Conservation (phyloP, 2,113 vertebrate genomes). For the Marmota monax region DNA sequence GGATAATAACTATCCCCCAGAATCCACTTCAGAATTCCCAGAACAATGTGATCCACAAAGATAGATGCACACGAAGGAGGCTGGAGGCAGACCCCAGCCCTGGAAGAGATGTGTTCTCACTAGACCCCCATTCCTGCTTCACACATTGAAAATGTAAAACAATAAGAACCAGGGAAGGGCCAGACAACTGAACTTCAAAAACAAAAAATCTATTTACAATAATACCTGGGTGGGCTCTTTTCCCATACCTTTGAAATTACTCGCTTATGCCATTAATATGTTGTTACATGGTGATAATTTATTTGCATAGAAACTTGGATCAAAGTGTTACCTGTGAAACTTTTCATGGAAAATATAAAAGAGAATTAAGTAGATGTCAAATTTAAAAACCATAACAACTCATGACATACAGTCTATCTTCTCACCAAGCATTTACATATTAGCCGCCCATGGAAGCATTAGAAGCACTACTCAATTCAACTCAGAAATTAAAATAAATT, state of each 20-base stretch:
- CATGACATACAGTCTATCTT: not conserved
- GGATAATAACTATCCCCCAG: not conserved
- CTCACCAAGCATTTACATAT: not conserved
- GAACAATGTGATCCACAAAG: not conserved
- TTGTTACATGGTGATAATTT: not conserved
- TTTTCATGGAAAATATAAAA: not conserved
- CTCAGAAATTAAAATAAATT: not conserved
- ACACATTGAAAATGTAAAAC: not conserved
- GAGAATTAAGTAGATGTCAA: not conserved
- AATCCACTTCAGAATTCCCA: not conserved
- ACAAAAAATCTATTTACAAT: not conserved
- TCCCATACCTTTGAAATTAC: slow-evolving; percentile 9
- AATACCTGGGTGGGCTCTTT: not conserved
- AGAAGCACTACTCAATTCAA: slow-evolving; percentile 28
- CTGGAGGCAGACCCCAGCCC: not conserved
- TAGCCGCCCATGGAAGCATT: not conserved
- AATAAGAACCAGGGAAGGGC: not conserved
- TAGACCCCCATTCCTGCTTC: not conserved
- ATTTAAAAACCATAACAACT: not conserved
- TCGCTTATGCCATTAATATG: not conserved
- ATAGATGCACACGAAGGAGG: not conserved
- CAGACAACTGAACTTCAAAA: not conserved
- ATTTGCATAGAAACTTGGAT: not conserved
- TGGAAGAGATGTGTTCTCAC: not conserved
- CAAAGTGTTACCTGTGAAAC: not conserved